These are phyloP conservation scores for Elanoides forficatus DNA, from an alignment of 2,113 vertebrate genomes.

Conservation along the genomic window DNA sequence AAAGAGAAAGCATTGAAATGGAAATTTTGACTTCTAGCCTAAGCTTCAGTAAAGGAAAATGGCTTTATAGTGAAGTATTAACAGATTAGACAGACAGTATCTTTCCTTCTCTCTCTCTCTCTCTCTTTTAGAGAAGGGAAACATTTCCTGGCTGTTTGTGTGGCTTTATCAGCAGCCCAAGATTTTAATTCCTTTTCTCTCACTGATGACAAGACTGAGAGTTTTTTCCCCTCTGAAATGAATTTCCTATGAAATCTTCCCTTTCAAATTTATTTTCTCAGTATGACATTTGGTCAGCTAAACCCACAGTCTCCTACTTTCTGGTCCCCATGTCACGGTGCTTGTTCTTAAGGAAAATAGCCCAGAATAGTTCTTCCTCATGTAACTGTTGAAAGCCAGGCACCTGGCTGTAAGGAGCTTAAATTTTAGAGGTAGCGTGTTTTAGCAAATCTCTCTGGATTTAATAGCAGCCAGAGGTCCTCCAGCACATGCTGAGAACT, in stretches of 20 bases:
- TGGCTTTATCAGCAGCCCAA: slow-evolving; percentile 19
- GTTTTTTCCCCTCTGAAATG: neutral
- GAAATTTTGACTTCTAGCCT: slow-evolving; percentile 68
- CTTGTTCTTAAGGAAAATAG: neutral
- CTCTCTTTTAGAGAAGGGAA: neutral
- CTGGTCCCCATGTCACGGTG: neutral
- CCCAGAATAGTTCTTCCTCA: neutral
- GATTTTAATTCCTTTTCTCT: neutral
- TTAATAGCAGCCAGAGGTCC: neutral
- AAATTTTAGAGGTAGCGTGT: neutral
- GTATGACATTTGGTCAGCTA: neutral
- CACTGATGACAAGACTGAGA: neutral
- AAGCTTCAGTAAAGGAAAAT: slow-evolving; percentile 57
- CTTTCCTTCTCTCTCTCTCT: neutral
- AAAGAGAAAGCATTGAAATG: slow-evolving; percentile 65
- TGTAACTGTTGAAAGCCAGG: neutral
- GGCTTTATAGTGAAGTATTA: slow-evolving; percentile 55
- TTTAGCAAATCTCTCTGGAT: neutral
- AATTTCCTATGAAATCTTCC: neutral
- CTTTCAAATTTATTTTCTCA: neutral
- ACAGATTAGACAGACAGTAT: slow-evolving; percentile 37
- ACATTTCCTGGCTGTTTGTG: slow-evolving; percentile 18
- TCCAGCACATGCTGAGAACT: neutral
- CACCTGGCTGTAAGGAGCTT: neutral
- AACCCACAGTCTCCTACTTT: neutral